Conservation (phyloP, 2,113 vertebrate genomes). For the Oreochromis niloticus region DNA sequence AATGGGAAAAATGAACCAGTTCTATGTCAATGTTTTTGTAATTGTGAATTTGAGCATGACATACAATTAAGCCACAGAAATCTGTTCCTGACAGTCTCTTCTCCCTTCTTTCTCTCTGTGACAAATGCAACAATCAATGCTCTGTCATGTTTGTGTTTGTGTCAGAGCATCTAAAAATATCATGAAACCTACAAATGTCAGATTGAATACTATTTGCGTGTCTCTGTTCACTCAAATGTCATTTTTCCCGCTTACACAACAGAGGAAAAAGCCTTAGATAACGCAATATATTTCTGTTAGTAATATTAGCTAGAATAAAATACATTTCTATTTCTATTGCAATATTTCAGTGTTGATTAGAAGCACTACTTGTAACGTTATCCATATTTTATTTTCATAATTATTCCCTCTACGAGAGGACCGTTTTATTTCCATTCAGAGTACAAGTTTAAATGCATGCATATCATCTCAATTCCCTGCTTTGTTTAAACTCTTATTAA, state of each 20-base stretch:
- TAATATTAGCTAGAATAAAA: not conserved
- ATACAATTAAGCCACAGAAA: constrained; percentile 47
- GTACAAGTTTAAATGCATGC: not conserved
- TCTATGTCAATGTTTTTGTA: constrained; percentile 56
- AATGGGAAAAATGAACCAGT: constrained; percentile 62
- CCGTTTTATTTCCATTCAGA: constrained; percentile 18
- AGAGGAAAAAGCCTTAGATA: not conserved
- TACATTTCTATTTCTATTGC: not conserved
- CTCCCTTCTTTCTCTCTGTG: constrained; percentile 5
- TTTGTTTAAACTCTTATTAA: constrained; percentile 46
- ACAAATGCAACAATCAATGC: constrained; percentile 52
- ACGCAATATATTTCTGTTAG: not conserved
- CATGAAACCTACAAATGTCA: constrained; percentile 39
- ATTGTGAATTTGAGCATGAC: constrained; percentile 62
- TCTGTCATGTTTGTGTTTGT: constrained; percentile 43
- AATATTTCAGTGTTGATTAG: not conserved
- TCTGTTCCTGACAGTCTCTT: constrained; percentile 44
- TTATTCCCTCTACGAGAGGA: not conserved
- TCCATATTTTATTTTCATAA: not conserved
- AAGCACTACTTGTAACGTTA: not conserved
- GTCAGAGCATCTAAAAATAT: constrained; percentile 58
- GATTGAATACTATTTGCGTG: constrained; percentile 9
- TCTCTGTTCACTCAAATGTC: not conserved
- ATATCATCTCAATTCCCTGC: constrained; percentile 24
- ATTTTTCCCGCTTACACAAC: not conserved